Percentiles rank a stretch among this genome's conserved stretches.
phyloP scores from a whole-genome alignment of 23 tunicate genomes.

The Styela clava region DNA sequence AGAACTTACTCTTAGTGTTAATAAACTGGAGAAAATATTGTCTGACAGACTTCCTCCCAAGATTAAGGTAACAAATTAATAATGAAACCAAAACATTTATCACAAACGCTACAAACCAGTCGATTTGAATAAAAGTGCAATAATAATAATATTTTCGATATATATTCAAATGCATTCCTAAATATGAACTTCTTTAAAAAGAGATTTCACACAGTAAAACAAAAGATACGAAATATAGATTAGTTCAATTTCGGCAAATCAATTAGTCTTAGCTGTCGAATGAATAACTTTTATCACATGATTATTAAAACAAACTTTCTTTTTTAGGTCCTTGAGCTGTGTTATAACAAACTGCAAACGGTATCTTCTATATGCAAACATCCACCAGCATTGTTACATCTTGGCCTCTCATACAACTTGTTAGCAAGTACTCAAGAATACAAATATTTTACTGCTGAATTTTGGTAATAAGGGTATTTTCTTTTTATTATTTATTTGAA shows the following conservation, averaged over 20 bases:
- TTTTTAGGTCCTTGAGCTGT: constrained; percentile 71
- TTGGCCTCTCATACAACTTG: constrained; percentile 66
- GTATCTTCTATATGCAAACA: constrained; percentile 53
- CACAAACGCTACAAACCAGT: too few species aligned
- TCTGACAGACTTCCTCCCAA: constrained; percentile 58
- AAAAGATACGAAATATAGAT: too few species aligned
- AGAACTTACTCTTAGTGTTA: constrained; percentile 72
- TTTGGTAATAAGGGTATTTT: constrained; percentile 41
- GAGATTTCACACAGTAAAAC: too few species aligned
- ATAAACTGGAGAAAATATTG: constrained; percentile 36
- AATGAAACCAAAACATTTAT: too few species aligned
- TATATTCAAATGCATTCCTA: too few species aligned
- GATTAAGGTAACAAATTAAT: constrained; percentile 33
- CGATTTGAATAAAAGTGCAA: too few species aligned
- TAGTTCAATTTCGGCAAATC: too few species aligned
- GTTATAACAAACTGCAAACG: constrained; percentile 49
- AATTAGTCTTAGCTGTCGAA: too few species aligned
- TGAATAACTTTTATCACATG: background rate
- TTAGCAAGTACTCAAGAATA: constrained; percentile 56
- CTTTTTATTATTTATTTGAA: background rate
- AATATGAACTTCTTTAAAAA: too few species aligned
- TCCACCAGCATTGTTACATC: constrained; percentile 64
- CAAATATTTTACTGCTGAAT: constrained; percentile 72
- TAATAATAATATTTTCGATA: too few species aligned
- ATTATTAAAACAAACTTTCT: too few species aligned